Evolutionary conservation across 2,113 vertebrate species (phyloP).

Genomic region (Equus quagga): DNA sequence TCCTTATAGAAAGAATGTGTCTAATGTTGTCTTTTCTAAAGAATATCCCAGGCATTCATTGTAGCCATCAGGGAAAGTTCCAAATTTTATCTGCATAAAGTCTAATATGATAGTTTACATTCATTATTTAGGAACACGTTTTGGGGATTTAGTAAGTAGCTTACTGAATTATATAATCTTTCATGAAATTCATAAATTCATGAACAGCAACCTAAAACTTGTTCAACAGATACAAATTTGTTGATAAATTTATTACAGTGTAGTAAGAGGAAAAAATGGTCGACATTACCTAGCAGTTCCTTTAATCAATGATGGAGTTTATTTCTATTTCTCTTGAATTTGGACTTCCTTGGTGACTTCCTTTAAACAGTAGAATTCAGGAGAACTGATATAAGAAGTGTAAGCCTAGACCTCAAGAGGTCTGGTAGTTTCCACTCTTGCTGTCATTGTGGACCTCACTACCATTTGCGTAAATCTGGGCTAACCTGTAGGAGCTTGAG

Average conservation of each 20-base stretch:
- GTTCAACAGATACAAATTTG: not conserved
- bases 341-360: not conserved
- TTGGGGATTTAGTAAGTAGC: not conserved
- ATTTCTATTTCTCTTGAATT: not conserved
- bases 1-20: not conserved
- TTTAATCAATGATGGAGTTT: not conserved
- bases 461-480: not conserved
- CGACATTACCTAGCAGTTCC: not conserved
- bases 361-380: not conserved
- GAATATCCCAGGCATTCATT: not conserved
- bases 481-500: not conserved
- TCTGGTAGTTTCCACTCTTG: not conserved
- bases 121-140: not conserved
- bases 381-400: not conserved
- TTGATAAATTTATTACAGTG: not conserved
- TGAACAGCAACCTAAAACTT: not conserved
- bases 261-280: not conserved
- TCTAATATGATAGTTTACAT: not conserved
- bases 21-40: not conserved
- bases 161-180: not conserved
- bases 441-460: not conserved
- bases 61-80: not conserved
- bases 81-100: not conserved
- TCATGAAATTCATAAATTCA: not conserved
- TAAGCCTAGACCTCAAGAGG: not conserved